A percentile compares a stretch with the other conserved stretches of the same genome.
Conservation (phyloP, 2,888 invertebrate species). For the Horisme vitalbata region DNA sequence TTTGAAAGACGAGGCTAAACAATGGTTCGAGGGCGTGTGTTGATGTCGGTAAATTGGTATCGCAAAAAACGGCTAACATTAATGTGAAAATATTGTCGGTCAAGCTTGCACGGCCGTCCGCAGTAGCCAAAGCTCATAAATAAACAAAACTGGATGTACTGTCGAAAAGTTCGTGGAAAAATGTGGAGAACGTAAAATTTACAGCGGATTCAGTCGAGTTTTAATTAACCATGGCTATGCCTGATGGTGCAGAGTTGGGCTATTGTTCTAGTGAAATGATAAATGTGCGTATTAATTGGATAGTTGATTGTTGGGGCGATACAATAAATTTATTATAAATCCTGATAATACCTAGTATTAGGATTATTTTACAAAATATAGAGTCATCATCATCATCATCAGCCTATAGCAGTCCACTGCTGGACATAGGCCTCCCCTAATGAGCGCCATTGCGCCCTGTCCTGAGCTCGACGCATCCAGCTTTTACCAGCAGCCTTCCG, state of each 20-base stretch:
- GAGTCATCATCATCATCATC: too few species aligned
- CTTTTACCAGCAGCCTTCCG: too few species aligned
- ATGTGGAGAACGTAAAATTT: slow-evolving; percentile 72
- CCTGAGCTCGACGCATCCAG: too few species aligned
- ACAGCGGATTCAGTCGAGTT: slow-evolving; percentile 75
- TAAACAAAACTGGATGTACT: slow-evolving; percentile 79
- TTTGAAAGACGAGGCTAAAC: slow-evolving; percentile 42
- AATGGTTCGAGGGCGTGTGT: slow-evolving; percentile 43
- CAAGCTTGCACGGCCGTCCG: slow-evolving; percentile 64
- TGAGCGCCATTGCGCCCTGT: too few species aligned
- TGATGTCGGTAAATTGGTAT: slow-evolving; percentile 60
- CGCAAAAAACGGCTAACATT: slow-evolving; percentile 62
- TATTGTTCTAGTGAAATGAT: slow-evolving; percentile 20
- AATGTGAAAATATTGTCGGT: slow-evolving; percentile 70
- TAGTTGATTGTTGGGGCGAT: background rate
- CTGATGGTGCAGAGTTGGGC: slow-evolving; percentile 34
- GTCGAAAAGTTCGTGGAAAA: slow-evolving; percentile 76
- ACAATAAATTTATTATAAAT: too few species aligned
- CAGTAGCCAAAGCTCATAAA: slow-evolving; percentile 77
- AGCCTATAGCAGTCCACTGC: too few species aligned
- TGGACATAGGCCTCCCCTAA: too few species aligned
- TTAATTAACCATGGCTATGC: slow-evolving; percentile 71
- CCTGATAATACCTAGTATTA: too few species aligned
- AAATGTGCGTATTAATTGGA: slow-evolving; percentile 9
- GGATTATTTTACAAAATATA: too few species aligned